Evolutionary conservation across 2,888 invertebrate species (phyloP).

Genomic region (Allophyes oxyacanthae): DNA sequence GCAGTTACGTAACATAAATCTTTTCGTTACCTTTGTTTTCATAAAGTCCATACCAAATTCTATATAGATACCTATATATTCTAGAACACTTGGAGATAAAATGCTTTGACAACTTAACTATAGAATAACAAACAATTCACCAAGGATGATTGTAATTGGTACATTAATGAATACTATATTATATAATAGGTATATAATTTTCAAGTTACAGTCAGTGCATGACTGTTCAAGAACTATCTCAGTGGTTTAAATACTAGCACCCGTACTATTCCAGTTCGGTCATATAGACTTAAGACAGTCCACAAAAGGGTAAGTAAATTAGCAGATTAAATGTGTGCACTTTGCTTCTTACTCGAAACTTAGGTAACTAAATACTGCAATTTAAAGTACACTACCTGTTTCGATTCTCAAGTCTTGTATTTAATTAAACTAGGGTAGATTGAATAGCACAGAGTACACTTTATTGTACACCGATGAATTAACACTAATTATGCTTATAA

Average conservation of each 20-base stretch:
- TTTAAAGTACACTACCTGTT: slow-evolving; percentile 12
- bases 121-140: slow-evolving; percentile 8
- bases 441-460: too few relatives aligned
- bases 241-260: slow-evolving; percentile 12
- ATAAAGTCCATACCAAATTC: slow-evolving; percentile 27
- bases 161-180: too few relatives aligned
- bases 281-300: slow-evolving; percentile 24
- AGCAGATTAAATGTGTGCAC: slow-evolving; percentile 24
- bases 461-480: too few relatives aligned
- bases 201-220: background rate
- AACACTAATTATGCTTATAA: too few relatives aligned
- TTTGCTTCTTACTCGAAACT: slow-evolving; percentile 22
- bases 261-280: slow-evolving; percentile 15
- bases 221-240: background rate
- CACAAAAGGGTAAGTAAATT: slow-evolving; percentile 20
- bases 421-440: background rate
- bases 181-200: too few relatives aligned
- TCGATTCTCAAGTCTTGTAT: slow-evolving; percentile 1
- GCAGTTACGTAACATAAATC: slow-evolving; percentile 23
- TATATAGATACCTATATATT: slow-evolving; percentile 13
- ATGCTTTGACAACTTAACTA: slow-evolving; percentile 12
- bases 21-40: slow-evolving; percentile 17
- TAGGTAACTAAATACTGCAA: slow-evolving; percentile 16
- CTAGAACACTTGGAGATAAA: slow-evolving; percentile 3
- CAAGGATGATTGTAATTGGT: background rate